These are phyloP conservation scores for Zaprionus ghesquierei DNA, from an alignment of 1,140 invertebrate species.

Conservation along the genomic window DNA sequence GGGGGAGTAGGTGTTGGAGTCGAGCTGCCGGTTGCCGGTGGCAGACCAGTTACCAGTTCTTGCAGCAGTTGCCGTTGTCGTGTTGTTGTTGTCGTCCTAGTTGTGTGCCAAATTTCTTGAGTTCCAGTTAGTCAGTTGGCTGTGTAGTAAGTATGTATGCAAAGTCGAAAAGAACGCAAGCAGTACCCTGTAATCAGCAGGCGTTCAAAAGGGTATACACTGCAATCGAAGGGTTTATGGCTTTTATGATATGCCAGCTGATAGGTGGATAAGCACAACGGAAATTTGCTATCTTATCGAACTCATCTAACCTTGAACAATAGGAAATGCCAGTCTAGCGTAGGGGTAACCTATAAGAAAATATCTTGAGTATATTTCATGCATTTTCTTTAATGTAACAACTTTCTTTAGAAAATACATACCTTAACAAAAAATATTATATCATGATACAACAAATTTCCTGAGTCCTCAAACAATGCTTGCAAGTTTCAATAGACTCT, in stretches of 20 bases:
- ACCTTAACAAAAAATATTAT: too few species aligned
- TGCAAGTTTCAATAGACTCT: too few species aligned
- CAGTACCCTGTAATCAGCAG: slow-evolving; percentile 31
- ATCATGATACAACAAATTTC: too few species aligned
- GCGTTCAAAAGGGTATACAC: slow-evolving; percentile 1
- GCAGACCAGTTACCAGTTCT: slow-evolving; percentile 73
- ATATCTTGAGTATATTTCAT: too few species aligned
- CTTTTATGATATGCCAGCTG: background rate
- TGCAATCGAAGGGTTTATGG: background rate
- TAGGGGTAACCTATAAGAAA: background rate
- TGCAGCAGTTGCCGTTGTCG: slow-evolving; percentile 45
- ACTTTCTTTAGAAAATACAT: too few species aligned
- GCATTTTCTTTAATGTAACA: too few species aligned
- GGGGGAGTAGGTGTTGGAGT: slow-evolving; percentile 36
- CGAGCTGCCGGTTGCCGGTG: slow-evolving; percentile 51
- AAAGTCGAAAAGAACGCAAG: slow-evolving; percentile 28
- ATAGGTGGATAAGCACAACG: background rate
- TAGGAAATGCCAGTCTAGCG: background rate
- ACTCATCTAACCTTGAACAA: background rate
- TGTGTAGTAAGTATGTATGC: background rate
- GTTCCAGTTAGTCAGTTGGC: slow-evolving; percentile 58
- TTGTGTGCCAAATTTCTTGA: slow-evolving; percentile 74
- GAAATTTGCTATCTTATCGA: background rate
- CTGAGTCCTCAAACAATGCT: too few species aligned
- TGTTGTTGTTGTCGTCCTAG: slow-evolving; percentile 65